A percentile compares a stretch with the other conserved stretches of the same genome.
Evolutionary conservation across 2,113 vertebrate genomes (phyloP).

Genomic region (Spilogale gracilis): DNA sequence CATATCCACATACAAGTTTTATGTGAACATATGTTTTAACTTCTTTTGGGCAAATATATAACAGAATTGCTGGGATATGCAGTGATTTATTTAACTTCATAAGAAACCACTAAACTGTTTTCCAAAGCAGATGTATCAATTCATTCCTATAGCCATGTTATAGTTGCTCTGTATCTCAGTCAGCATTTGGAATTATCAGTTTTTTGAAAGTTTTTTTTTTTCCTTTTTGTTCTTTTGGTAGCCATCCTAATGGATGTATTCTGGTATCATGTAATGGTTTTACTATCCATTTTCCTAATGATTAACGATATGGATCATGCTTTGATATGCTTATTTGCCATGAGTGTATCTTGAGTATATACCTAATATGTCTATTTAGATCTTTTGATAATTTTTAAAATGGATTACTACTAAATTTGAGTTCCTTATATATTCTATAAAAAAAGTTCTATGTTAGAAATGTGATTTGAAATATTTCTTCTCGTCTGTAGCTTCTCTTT

Average conservation of each 20-base stretch:
- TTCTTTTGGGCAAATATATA: background rate
- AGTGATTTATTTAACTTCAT: background rate
- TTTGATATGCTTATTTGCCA: background rate
- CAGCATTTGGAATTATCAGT: background rate
- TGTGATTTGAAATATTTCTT: constrained; percentile 14
- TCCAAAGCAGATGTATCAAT: background rate
- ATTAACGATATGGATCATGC: background rate
- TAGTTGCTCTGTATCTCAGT: background rate
- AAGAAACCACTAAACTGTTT: background rate
- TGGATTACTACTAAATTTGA: background rate
- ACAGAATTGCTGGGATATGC: background rate
- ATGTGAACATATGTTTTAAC: background rate
- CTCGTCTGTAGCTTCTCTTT: background rate
- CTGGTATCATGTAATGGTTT: background rate
- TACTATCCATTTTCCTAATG: background rate
- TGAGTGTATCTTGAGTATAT: background rate
- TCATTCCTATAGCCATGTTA: background rate
- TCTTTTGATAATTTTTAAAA: background rate
- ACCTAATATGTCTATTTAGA: background rate
- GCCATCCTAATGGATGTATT: background rate
- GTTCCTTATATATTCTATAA: background rate
- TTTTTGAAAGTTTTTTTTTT: background rate
- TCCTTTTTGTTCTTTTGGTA: background rate
- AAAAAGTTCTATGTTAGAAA: background rate
- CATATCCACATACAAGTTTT: background rate